Evolutionary conservation across 2,113 vertebrate species (phyloP), one percentile per base, ranked within the genome.

Genomic region (Sylvietta virens): DNA sequence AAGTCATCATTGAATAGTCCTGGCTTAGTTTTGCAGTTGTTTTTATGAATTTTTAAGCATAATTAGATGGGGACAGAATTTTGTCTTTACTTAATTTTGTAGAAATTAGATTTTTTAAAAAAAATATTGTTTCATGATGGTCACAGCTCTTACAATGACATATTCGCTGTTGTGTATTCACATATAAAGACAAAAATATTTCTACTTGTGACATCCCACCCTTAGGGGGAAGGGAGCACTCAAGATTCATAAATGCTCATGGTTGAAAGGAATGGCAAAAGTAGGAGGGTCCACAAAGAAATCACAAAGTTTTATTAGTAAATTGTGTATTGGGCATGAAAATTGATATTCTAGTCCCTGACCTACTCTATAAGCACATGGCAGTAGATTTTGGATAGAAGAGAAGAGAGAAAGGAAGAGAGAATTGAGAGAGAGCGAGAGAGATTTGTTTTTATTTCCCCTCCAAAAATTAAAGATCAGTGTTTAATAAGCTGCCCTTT

Each of bases 71-170:
- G 8, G 17, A 28, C 9, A 58, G 11, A 81, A 48, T 44, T 74
- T 86, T 61, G 11, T 50, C 7, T 40, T 71, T 39, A 44, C 18
- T 3, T 17, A 61, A 22, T 76, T 56, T 27, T 14, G 13, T 13
- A 35, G 7, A 78, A 44, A 66, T 9, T 1, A 40, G 3, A 7
- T 31, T 56, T 66, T 20, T 15, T 0, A 0, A 6, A 51, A 13
- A 42, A 30, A 33, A 37, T 7, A 24, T 4, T n/a, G 31, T 15
- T 77, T 77, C 13, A 9, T 51, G 5, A 19, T 66, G 20, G 69
- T 80, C 39, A 54, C 11, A 50, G 13, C 2, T 37, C 40, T 81
- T 78, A 51, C 7, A 66, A 33, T 3, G 9, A 9, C 5, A 11
- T 69, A 35, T 31, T 72, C 3, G 1, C 30, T 27, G 18, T 56